Evolutionary conservation across 2,888 invertebrate genomes (phyloP), one percentile per base, ranked within the genome.

Genomic region (Oasisia sp.): DNA sequence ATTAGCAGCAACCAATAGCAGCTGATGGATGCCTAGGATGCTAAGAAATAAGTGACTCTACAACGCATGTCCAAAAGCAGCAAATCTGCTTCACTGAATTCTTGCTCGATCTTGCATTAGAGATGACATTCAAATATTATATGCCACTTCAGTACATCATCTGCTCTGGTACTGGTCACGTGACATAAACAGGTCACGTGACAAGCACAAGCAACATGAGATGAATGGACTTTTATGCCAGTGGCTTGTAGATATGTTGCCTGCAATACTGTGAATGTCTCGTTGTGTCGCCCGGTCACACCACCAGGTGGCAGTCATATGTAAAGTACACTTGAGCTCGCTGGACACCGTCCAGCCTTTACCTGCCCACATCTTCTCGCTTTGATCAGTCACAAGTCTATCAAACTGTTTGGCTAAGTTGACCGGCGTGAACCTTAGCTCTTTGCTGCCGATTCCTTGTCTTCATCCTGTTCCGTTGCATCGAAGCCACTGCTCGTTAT

Each of bases 391-490:
- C 27, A 74, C 74, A 74, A 74, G 74, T 74, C 74, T 74, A 74
- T 74, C 74, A 74, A 74, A 74, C 74, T 74, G 74, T 74, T 74
- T 74, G 74, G 74, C 74, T 74, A 27, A 74, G 7, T 74, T 27
- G 27, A 27, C 74, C 7, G 1, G n/a, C n/a, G 74, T 3, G 14
- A 74, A 74, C 74, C 74, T 27, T 74, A 74, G 74, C 74, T 74
- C 74, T 74, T 74, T 74, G 74, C 74, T 74, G 74, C 74, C 74
- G 74, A 74, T 74, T 74, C 74, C 74, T 74, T 74, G 74, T 74
- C 74, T 74, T 74, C 74, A 3, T 74, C 74, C 19, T 74, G 74
- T 74, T 74, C 74, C 27, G 74, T 27, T 74, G 74, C 74, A 74
- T 74, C 74, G 7, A 74, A 74, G n/a, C 74, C 74, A 74, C 74